A percentile compares a stretch with the other conserved stretches of the same genome.
Evolutionary conservation across 2,888 invertebrate species (phyloP).

Genomic region (Harpalus rufipes): DNA sequence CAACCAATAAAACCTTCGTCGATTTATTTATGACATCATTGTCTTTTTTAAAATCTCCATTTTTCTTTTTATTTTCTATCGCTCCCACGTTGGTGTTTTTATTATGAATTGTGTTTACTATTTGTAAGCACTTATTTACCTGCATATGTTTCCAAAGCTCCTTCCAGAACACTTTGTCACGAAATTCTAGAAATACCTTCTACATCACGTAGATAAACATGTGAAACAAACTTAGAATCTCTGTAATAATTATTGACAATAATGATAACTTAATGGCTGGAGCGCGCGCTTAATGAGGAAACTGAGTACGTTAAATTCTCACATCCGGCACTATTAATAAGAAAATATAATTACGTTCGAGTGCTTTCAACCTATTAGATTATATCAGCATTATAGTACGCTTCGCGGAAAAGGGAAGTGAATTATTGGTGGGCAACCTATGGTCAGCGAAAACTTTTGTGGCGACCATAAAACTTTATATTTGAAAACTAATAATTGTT

Average conservation of each 20-base stretch:
- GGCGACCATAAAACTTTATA: no score
- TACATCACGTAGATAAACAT: background rate
- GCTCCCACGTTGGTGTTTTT: constrained; percentile 49
- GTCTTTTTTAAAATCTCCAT: background rate
- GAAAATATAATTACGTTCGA: background rate
- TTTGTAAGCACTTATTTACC: constrained; percentile 25
- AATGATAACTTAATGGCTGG: background rate
- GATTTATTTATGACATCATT: background rate
- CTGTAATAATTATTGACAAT: constrained; percentile 5
- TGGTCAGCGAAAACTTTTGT: no score
- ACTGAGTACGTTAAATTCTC: background rate
- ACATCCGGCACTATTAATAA: background rate
- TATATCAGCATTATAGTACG: no score
- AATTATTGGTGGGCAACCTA: no score
- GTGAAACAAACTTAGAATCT: background rate
- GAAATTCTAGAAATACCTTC: background rate
- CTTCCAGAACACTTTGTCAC: background rate
- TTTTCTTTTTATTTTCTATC: constrained; percentile 46
- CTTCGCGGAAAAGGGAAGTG: no score
- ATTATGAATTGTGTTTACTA: constrained; percentile 52
- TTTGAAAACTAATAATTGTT: no score
- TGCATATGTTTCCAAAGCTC: background rate
- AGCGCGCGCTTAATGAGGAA: background rate
- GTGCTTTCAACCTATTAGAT: background rate
- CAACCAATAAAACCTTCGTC: no score